Evolutionary conservation across 2,888 invertebrate species (phyloP).

Genomic region (Didymodactylos carnosus): DNA sequence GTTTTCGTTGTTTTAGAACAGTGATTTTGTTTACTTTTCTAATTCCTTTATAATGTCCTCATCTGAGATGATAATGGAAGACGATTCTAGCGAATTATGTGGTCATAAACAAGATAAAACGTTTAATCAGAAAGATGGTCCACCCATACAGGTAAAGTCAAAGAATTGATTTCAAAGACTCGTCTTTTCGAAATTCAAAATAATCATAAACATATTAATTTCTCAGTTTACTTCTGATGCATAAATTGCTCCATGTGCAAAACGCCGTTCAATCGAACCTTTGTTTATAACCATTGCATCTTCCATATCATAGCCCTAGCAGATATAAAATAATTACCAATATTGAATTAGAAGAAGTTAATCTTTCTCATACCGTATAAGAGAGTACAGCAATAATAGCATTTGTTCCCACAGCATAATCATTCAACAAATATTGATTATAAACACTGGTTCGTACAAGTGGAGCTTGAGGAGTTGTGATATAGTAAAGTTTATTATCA

Average conservation of each 20-base stretch:
- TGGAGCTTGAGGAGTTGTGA: constrained; percentile 70
- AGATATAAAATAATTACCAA: constrained; percentile 34
- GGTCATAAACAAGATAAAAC: too few species aligned
- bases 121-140: background rate
- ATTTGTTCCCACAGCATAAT: constrained; percentile 85
- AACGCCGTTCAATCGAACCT: constrained; percentile 71
- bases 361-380: constrained; percentile 55
- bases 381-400: constrained; percentile 94
- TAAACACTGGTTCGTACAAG: constrained; percentile 68
- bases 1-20: too few species aligned
- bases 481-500: constrained; percentile 73
- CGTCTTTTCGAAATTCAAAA: too few species aligned
- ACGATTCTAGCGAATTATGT: too few species aligned
- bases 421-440: constrained; percentile 65
- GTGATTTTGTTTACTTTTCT: too few species aligned
- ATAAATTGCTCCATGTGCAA: constrained; percentile 71
- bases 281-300: constrained; percentile 98
- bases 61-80: too few species aligned
- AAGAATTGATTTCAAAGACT: too few species aligned
- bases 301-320: constrained; percentile 85
- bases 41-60: too few species aligned
- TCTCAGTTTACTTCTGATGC: constrained; percentile 69
- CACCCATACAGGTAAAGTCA: too few species aligned
- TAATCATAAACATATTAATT: too few species aligned
- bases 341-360: constrained; percentile 30